A percentile compares a stretch with the other conserved stretches of the same genome.
Conservation (phyloP, 2,888 invertebrate species). For the Hypselothyrea guttata region DNA sequence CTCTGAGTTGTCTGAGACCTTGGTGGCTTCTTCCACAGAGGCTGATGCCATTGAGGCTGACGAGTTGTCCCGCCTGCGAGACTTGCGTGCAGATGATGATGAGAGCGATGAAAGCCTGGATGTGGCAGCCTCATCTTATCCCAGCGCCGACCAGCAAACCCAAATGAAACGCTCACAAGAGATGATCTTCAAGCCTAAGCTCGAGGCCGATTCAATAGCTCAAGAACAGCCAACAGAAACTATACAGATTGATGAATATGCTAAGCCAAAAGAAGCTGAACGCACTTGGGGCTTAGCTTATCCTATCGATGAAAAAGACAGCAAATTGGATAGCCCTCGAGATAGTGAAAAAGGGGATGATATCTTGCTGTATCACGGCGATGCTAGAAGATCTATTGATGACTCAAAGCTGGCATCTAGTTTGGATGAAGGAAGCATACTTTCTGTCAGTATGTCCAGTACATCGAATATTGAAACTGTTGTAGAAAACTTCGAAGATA, state of each 20-base stretch:
- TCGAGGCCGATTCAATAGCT: constrained; percentile 77
- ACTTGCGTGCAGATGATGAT: constrained; percentile 84
- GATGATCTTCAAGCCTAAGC: constrained; percentile 91
- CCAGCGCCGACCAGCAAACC: constrained; percentile 83
- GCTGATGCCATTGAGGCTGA: constrained; percentile 82
- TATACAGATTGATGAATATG: constrained; percentile 56
- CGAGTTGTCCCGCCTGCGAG: constrained; percentile 84
- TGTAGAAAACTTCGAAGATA: constrained; percentile 80
- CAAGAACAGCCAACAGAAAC: constrained; percentile 77
- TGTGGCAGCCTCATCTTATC: constrained; percentile 49
- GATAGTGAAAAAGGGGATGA: constrained; percentile 70
- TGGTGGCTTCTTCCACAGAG: constrained; percentile 94
- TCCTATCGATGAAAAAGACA: constrained; percentile 80
- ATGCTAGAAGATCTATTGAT: constrained; percentile 76
- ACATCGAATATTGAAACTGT: constrained; percentile 84
- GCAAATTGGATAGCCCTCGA: constrained; percentile 58
- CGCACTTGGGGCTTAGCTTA: constrained; percentile 77
- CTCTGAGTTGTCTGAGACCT: constrained; percentile 95
- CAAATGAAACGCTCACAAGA: constrained; percentile 94
- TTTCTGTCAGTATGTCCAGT: constrained; percentile 85
- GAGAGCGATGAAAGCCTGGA: constrained; percentile 83
- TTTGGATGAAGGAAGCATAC: constrained; percentile 84
- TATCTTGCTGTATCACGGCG: constrained; percentile 75
- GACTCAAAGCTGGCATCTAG: constrained; percentile 84
- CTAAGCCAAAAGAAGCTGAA: constrained; percentile 69